Evolutionary conservation across 2,797 vertebrate species (phyloP).

Genomic region (Mormyrops attenuatus): DNA sequence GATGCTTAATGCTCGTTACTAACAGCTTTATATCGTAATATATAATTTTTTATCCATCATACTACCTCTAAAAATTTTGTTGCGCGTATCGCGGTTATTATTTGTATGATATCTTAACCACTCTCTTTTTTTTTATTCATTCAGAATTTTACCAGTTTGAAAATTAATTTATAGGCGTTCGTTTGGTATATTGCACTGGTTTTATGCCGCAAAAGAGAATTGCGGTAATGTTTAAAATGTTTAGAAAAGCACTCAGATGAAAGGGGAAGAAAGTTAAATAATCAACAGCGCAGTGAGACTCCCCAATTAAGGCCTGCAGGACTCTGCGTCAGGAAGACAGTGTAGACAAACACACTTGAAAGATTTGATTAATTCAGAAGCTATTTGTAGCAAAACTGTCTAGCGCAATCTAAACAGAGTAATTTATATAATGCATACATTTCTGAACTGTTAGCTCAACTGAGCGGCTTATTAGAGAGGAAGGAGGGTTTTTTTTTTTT

Average conservation of each 20-base stretch:
- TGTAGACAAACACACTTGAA: constrained; percentile 7
- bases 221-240: background rate
- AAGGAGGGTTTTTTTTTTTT: background rate
- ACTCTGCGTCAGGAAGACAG: background rate
- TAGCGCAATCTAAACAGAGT: constrained; percentile 47
- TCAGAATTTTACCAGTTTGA: background rate
- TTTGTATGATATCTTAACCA: background rate
- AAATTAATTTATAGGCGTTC: background rate
- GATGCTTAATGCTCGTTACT: background rate
- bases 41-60: background rate
- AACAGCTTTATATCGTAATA: background rate
- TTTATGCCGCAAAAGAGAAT: background rate
- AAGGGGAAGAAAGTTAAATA: background rate
- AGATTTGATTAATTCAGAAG: constrained; percentile 21
- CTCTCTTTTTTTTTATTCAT: background rate
- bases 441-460: constrained; percentile 51
- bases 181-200: background rate
- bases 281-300: background rate
- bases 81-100: background rate
- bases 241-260: background rate
- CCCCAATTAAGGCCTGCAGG: background rate
- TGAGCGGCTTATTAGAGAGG: constrained; percentile 53
- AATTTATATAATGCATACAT: constrained; percentile 48
- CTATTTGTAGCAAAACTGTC: constrained; percentile 27
- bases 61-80: background rate